Percentiles rank a stretch among this genome's conserved stretches.
Conservation (phyloP, 2,797 vertebrate genomes). For the Sphaeramia orbicularis region DNA sequence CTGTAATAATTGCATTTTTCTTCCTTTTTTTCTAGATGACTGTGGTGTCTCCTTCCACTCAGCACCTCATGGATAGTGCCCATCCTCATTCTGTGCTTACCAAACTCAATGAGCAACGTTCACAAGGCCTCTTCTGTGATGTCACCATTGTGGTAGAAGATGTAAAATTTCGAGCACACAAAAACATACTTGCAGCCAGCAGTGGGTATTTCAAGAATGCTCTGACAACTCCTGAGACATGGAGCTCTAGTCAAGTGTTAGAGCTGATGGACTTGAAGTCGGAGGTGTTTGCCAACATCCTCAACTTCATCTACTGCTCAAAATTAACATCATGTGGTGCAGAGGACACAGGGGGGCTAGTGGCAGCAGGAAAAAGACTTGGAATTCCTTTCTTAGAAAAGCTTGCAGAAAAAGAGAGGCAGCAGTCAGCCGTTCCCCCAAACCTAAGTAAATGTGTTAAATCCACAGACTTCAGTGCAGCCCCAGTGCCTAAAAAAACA, state of each 20-base stretch:
- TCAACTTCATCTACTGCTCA: constrained; percentile 98
- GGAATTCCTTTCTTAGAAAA: constrained; percentile 98
- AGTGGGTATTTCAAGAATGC: constrained; percentile 96
- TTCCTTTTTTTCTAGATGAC: constrained; percentile 87
- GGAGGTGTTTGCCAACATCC: constrained; percentile 96
- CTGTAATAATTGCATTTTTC: constrained; percentile 19
- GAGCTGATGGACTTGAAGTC: constrained; percentile 97
- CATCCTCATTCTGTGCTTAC: constrained; percentile 93
- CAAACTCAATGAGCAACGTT: constrained; percentile 95
- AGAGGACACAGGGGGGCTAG: constrained; percentile 89
- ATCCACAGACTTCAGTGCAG: constrained; percentile 69
- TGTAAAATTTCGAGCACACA: constrained; percentile 97
- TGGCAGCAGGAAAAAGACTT: constrained; percentile 94
- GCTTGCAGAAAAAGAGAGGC: constrained; percentile 84
- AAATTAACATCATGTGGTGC: constrained; percentile 88
- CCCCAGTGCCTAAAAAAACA: constrained; percentile 66
- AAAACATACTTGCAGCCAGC: constrained; percentile 96
- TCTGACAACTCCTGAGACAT: constrained; percentile 89
- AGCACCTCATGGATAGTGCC: constrained; percentile 92
- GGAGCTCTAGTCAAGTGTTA: constrained; percentile 92
- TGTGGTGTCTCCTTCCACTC: constrained; percentile 89
- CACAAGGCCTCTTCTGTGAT: constrained; percentile 95
- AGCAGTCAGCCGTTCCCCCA: constrained; percentile 44
- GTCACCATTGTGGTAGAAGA: constrained; percentile 99
- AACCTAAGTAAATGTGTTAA: constrained; percentile 48